A percentile compares a stretch with the other conserved stretches of the same genome.
These are phyloP conservation scores for Halictus quadricinctus DNA, from an alignment of 2,888 invertebrate species.

Conservation along the genomic window DNA sequence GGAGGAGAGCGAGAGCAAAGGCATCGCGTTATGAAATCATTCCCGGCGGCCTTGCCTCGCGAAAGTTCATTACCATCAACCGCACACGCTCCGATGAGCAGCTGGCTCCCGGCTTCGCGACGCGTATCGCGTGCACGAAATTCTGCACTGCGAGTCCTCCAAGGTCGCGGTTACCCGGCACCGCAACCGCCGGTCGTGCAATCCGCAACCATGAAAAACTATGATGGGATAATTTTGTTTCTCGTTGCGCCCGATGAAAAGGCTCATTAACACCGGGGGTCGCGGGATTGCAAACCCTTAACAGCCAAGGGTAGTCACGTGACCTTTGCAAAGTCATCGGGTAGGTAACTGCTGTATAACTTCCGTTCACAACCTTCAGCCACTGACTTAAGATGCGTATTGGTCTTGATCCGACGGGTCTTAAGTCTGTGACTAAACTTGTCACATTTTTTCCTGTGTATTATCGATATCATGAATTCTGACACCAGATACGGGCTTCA, in stretches of 20 bases:
- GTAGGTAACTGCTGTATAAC: no score
- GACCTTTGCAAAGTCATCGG: no score
- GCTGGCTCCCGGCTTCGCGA: slow-evolving; percentile 49
- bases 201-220: slow-evolving; percentile 46
- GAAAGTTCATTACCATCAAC: slow-evolving; percentile 82
- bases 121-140: slow-evolving; percentile 69
- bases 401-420: no score
- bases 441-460: no score
- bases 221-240: slow-evolving; percentile 47
- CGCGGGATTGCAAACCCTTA: neutral
- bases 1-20: slow-evolving; percentile 43
- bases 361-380: no score
- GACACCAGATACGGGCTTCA: no score
- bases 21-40: slow-evolving; percentile 78
- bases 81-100: slow-evolving; percentile 71
- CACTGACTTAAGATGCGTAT: no score
- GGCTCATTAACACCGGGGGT: slow-evolving; percentile 18
- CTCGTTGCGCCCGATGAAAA: slow-evolving; percentile 43
- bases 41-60: slow-evolving; percentile 78
- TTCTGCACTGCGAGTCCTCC: slow-evolving; percentile 62
- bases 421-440: no score
- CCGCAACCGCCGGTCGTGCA: slow-evolving; percentile 39
- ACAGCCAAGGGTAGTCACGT: no score
- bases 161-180: slow-evolving; percentile 61
- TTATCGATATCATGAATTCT: no score